Percentiles rank a stretch among this genome's conserved stretches.
Conservation (phyloP, 2,888 invertebrate genomes). For the Xanthia icteritia region DNA sequence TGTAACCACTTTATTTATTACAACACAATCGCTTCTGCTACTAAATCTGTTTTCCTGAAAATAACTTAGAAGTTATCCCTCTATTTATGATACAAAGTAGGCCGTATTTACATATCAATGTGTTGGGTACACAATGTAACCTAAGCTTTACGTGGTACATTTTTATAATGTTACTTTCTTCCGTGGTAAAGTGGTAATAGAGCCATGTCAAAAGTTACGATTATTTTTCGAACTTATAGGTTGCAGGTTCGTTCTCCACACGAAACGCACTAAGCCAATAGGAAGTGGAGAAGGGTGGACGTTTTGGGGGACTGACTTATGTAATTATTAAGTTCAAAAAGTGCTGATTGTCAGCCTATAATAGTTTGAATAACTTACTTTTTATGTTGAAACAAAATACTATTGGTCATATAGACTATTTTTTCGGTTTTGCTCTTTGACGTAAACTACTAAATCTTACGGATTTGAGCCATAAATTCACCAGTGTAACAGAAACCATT, state of each 20-base stretch:
- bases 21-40: not conserved
- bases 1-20: not conserved
- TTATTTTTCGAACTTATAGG: not conserved
- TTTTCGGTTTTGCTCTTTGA: not conserved
- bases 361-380: not conserved
- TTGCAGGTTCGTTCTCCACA: not conserved
- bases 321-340: not conserved
- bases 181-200: not conserved
- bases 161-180: not conserved
- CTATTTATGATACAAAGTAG: slow-evolving; percentile 10
- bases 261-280: not conserved
- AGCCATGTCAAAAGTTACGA: not conserved
- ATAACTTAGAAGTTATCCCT: slow-evolving; percentile 17
- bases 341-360: not conserved
- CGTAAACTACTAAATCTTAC: not conserved
- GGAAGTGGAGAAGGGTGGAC: not conserved
- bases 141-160: not conserved
- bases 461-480: not conserved
- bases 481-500: not conserved
- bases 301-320: not conserved
- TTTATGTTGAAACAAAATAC: not conserved
- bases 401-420: not conserved
- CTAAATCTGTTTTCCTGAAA: slow-evolving; percentile 12
- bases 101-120: slow-evolving; percentile 50
- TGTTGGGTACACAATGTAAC: slow-evolving; percentile 27